Evolutionary conservation across 2,888 invertebrate genomes (phyloP).

Genomic region (Euphydryas editha): DNA sequence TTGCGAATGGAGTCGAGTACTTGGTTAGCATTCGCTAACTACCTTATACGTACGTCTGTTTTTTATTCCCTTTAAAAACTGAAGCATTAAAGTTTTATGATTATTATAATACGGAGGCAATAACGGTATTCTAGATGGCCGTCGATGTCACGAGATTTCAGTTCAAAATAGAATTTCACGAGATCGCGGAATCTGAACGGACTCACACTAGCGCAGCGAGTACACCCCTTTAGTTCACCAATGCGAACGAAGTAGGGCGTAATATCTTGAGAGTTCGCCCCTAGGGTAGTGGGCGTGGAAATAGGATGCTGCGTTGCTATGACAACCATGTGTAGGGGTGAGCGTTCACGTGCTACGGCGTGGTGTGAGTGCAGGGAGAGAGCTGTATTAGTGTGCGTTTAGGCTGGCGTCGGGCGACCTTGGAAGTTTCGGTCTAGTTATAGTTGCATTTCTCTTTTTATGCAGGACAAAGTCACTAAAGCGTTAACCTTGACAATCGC

Average conservation of each 20-base stretch:
- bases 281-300: constrained; percentile 83
- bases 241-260: constrained; percentile 81
- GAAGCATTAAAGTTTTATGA: constrained; percentile 42
- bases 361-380: constrained; percentile 62
- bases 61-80: constrained; percentile 47
- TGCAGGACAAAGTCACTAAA: constrained; percentile 38
- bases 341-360: constrained; percentile 60
- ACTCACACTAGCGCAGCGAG: constrained; percentile 66
- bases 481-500: constrained; percentile 47
- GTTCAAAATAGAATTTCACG: constrained; percentile 59
- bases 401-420: constrained; percentile 61
- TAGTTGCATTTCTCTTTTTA: constrained; percentile 48
- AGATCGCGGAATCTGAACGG: constrained; percentile 56
- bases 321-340: constrained; percentile 82
- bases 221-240: constrained; percentile 81
- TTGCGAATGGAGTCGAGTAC: constrained; percentile 67
- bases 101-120: constrained; percentile 41
- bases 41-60: constrained; percentile 50
- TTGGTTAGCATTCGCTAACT: constrained; percentile 62
- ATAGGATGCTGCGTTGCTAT: constrained; percentile 85
- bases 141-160: constrained; percentile 50
- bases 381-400: constrained; percentile 53
- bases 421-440: constrained; percentile 78
- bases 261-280: constrained; percentile 82
- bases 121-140: constrained; percentile 42